Evolutionary conservation across 1,140 invertebrate genomes (phyloP), one percentile per base, ranked within the genome.

Genomic region (Hylyphantes graminicola): DNA sequence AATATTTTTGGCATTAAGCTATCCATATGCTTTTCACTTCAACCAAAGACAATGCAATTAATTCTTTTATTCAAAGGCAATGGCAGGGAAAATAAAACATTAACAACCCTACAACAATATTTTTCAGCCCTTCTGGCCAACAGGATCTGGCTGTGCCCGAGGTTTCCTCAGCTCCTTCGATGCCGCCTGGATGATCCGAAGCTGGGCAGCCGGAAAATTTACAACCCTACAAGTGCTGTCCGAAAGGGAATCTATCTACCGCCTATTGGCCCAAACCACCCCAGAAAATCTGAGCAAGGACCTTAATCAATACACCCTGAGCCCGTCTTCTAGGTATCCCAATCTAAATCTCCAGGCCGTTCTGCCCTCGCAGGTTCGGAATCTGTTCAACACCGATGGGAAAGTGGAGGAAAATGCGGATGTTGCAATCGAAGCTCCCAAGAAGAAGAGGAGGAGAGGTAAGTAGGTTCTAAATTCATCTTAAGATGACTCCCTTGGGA

Each of bases 111-210:
- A 35, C 35, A 35, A 35, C 5, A 35, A 74, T 79, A 68, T 80
- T 87, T 91, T 92, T 35, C 88, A 95, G 93, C 97, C 97, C 0
- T 99, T 99, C 90, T 99, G 98, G 98, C 97, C 98, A 5, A 98
- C 97, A 0, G 97, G 98, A 0, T 98, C 97, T 48, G 98, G 98
- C 7, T 99, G 97, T 91, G 98, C 97, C 0, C 92, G 98, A 72
- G 98, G 98, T 50, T 99, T 99, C 90, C 91, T 99, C 0, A 96
- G 96, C 67, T 96, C 95, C 5, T 92, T 99, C 88, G 98, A 99
- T 91, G 95, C 97, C 0, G 96, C 96, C 54, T 99, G 98, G 97
- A 95, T 97, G 86, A 94, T 99, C 63, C 92, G 95, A 86, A 91
- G 93, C 54, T 98, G 96, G 95, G 93, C 94, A 15, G 84, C 86